A percentile compares a stretch with the other conserved stretches of the same genome.
These are phyloP conservation scores for Drosophila sp. DNA, from an alignment of 1,140 invertebrate genomes.

Conservation along the genomic window DNA sequence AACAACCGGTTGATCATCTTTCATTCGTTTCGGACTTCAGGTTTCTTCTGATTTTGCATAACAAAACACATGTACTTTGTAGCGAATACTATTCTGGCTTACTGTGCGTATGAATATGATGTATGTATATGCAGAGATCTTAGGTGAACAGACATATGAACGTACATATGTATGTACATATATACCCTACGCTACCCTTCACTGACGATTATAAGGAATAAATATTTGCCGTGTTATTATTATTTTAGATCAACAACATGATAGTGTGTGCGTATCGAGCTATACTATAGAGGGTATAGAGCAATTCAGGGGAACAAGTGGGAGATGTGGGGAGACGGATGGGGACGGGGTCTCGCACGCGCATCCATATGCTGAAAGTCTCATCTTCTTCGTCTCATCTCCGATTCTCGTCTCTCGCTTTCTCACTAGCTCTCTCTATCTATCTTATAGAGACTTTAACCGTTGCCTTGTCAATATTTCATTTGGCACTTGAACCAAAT, in stretches of 20 bases:
- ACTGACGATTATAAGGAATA: constrained; percentile 31
- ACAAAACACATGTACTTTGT: too few species aligned
- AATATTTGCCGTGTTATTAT: constrained; percentile 71
- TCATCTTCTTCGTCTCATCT: constrained; percentile 36
- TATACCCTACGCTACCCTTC: constrained; percentile 19
- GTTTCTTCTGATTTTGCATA: too few species aligned
- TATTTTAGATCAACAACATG: constrained; percentile 66
- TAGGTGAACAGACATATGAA: too few species aligned
- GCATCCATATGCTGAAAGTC: constrained; percentile 66
- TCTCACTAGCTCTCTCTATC: constrained; percentile 31
- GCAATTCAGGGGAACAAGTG: neutral
- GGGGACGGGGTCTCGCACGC: constrained; percentile 46
- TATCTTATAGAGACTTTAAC: constrained; percentile 24
- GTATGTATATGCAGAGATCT: too few species aligned
- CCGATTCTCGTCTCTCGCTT: neutral
- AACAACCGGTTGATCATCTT: too few species aligned
- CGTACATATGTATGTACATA: too few species aligned
- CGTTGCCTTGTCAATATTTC: constrained; percentile 78
- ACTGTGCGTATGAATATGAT: too few species aligned
- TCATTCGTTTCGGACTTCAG: too few species aligned
- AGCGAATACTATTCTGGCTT: too few species aligned
- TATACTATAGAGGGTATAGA: constrained; percentile 12
- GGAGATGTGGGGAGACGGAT: neutral
- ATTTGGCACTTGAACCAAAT: constrained; percentile 81
- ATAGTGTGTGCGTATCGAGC: constrained; percentile 34